Conservation (phyloP, 2,797 vertebrate species). For the Clangula hyemalis region DNA sequence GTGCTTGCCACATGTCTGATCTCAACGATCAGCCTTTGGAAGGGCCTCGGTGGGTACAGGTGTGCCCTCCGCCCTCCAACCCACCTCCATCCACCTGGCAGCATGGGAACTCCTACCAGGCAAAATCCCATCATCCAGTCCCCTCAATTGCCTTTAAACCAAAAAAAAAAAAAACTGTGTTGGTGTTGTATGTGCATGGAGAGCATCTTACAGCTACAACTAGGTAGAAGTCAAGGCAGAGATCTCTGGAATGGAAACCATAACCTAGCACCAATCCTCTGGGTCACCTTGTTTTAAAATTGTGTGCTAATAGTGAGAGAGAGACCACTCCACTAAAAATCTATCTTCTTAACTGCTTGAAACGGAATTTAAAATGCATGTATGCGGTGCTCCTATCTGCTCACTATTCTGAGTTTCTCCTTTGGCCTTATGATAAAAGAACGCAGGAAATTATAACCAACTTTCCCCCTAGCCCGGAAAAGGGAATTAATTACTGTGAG, state of each 20-base stretch:
- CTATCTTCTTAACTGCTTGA: slow-evolving; percentile 16
- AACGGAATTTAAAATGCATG: slow-evolving; percentile 13
- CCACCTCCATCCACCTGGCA: neutral
- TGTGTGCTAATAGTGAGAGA: neutral
- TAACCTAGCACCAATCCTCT: neutral
- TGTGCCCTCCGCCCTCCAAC: neutral
- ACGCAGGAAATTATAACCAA: slow-evolving; percentile 67
- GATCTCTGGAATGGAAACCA: neutral
- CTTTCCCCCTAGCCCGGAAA: slow-evolving; percentile 56
- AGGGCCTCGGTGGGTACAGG: neutral
- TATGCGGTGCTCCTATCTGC: slow-evolving; percentile 49
- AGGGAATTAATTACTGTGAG: slow-evolving; percentile 72
- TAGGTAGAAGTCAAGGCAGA: neutral
- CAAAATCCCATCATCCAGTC: neutral
- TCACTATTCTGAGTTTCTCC: slow-evolving; percentile 61
- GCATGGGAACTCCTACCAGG: too few relatives aligned
- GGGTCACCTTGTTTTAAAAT: slow-evolving; percentile 11
- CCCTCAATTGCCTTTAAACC: rapidly evolving
- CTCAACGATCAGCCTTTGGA: neutral
- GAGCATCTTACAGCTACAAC: neutral
- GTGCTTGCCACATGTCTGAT: neutral
- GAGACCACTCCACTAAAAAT: neutral
- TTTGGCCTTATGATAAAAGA: slow-evolving; percentile 69
- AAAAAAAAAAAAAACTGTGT: too few relatives aligned
- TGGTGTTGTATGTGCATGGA: too few relatives aligned